These are phyloP conservation scores for Drosophila paranaensis DNA, from an alignment of 2,888 invertebrate species.

Conservation along the genomic window DNA sequence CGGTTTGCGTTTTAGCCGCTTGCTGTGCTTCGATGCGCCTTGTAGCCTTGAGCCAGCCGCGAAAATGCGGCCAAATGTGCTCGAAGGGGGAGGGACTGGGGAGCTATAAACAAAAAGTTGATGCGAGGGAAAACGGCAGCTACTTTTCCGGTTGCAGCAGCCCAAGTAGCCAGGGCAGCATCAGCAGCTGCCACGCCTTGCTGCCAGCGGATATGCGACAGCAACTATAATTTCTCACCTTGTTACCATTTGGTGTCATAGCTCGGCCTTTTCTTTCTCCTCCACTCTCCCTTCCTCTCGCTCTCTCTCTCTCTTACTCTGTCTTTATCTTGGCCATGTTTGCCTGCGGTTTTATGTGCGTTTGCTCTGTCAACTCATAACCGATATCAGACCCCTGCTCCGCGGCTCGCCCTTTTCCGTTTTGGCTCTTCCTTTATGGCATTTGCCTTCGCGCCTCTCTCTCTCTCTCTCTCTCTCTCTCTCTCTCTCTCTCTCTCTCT, in stretches of 20 bases:
- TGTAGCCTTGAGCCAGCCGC: constrained; percentile 50
- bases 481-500: not conserved
- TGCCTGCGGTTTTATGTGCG: constrained; percentile 50
- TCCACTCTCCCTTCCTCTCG: not conserved
- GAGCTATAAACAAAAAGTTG: not conserved
- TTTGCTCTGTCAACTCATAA: constrained; percentile 58
- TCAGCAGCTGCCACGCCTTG: constrained; percentile 27
- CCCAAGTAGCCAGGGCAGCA: constrained; percentile 1
- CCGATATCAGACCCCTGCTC: constrained; percentile 37
- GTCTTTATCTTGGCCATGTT: constrained; percentile 52
- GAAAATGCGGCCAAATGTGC: constrained; percentile 19
- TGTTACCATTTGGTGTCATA: constrained; percentile 33
- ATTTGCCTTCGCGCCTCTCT: constrained; percentile 31
- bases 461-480: not conserved
- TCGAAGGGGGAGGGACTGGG: not conserved
- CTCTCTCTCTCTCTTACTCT: not conserved
- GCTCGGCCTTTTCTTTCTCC: constrained; percentile 22
- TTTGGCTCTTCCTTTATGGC: constrained; percentile 43
- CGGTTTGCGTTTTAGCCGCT: constrained; percentile 32
- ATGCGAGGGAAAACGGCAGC: not conserved
- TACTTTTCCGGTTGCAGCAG: constrained; percentile 40
- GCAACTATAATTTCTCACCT: constrained; percentile 56
- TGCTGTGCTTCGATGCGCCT: constrained; percentile 45
- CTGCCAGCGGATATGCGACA: constrained; percentile 17
- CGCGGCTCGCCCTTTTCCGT: constrained; percentile 52